A percentile compares a stretch with the other conserved stretches of the same genome.
These are phyloP conservation scores for Oxygymnocypris stewartii DNA, from an alignment of 2,113 vertebrate species.

Conservation along the genomic window DNA sequence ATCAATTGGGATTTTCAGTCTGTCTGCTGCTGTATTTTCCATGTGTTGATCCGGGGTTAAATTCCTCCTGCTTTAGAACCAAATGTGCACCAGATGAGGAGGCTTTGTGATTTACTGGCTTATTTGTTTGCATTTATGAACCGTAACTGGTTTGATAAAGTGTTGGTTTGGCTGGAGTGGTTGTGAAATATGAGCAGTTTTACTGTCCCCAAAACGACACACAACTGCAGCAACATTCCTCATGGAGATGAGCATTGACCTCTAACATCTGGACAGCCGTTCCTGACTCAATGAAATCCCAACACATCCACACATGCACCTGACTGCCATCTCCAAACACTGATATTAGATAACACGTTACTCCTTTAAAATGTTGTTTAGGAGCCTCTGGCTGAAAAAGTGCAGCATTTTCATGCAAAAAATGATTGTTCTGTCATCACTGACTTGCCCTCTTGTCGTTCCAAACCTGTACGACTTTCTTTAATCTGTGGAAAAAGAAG, in stretches of 20 bases:
- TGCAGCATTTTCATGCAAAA: background rate
- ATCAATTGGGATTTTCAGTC: conserved; percentile 39
- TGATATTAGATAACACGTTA: background rate
- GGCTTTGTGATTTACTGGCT: conserved; percentile 1
- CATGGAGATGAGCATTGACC: conserved; percentile 44
- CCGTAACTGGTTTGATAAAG: background rate
- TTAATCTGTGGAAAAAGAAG: background rate
- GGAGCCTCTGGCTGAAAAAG: background rate
- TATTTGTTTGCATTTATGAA: background rate
- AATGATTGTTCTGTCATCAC: background rate
- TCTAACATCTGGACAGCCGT: conserved; percentile 30
- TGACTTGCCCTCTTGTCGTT: too few relatives aligned
- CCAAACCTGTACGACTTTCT: background rate
- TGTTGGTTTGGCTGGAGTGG: background rate
- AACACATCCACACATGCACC: conserved; percentile 24
- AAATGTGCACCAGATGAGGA: conserved; percentile 23
- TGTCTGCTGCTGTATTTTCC: conserved; percentile 42
- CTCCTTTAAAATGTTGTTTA: background rate
- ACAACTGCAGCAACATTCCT: conserved; percentile 27
- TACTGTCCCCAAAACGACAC: background rate
- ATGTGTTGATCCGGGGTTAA: background rate
- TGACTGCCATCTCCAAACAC: background rate
- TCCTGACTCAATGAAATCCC: conserved; percentile 2
- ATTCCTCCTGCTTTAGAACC: conserved; percentile 23
- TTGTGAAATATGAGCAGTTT: background rate